Evolutionary conservation across 2,113 vertebrate species (phyloP).

Genomic region (Columbina picui): DNA sequence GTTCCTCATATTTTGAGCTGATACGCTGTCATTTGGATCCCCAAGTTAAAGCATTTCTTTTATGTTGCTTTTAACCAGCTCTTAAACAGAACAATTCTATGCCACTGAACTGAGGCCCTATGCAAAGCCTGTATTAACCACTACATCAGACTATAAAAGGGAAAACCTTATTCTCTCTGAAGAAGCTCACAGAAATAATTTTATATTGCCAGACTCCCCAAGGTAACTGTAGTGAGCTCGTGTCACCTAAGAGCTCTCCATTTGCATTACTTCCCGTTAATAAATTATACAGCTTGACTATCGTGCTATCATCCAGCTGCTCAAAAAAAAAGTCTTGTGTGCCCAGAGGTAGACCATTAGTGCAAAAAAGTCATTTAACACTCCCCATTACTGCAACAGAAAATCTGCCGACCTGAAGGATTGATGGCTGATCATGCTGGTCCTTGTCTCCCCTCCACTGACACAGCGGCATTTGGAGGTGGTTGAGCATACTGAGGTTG

Average conservation of each 20-base stretch:
- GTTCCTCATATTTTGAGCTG: not conserved
- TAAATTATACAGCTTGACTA: not conserved
- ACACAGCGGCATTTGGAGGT: not conserved
- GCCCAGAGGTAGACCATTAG: not conserved
- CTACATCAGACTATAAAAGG: not conserved
- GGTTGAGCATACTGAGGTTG: not conserved
- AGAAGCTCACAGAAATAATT: not conserved
- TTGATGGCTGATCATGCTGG: not conserved
- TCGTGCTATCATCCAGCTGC: not conserved
- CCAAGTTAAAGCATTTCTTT: not conserved
- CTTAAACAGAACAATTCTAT: not conserved
- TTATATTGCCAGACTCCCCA: not conserved
- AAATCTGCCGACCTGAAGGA: not conserved
- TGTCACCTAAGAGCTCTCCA: not conserved
- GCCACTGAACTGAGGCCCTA: not conserved
- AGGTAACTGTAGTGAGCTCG: not conserved
- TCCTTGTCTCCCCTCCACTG: not conserved
- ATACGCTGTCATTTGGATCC: not conserved
- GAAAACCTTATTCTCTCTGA: not conserved
- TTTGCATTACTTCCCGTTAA: not conserved
- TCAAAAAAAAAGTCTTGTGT: not conserved
- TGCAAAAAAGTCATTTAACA: not conserved
- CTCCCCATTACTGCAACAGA: not conserved
- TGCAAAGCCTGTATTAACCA: not conserved
- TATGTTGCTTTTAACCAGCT: not conserved